Conservation (phyloP, 2,797 vertebrate genomes). For the Tauraco hartlaubi region DNA sequence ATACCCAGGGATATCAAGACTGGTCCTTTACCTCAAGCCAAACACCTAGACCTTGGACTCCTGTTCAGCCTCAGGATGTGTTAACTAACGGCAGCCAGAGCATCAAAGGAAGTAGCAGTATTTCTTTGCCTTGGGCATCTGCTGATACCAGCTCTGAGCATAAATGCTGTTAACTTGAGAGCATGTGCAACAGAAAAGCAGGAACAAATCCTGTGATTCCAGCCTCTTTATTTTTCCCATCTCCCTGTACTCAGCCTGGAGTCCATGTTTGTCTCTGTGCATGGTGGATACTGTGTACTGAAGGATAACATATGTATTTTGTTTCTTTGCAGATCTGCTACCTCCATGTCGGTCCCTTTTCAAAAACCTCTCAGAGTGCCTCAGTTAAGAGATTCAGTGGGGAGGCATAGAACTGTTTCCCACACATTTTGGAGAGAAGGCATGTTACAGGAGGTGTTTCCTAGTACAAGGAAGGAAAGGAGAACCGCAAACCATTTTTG, state of each 20-base stretch:
- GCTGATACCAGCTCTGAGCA: not conserved
- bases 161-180: not conserved
- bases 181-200: not conserved
- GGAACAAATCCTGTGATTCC: not conserved
- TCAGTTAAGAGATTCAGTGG: not conserved
- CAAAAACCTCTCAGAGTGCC: not conserved
- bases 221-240: not conserved
- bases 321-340: not conserved
- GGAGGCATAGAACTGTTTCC: not conserved
- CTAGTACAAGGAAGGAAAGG: not conserved
- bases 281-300: not conserved
- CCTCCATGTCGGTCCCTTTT: not conserved
- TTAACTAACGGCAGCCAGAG: not conserved
- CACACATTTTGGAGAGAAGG: not conserved
- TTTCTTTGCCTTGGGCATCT: not conserved
- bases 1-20: not conserved
- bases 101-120: not conserved
- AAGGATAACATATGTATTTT: not conserved
- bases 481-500: not conserved
- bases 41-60: not conserved
- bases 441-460: not conserved
- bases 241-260: not conserved
- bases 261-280: not conserved
- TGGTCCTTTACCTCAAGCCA: not conserved
- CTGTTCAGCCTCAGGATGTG: not conserved